Conservation (phyloP, 1,140 invertebrate species). For the Lethrus apterus region DNA sequence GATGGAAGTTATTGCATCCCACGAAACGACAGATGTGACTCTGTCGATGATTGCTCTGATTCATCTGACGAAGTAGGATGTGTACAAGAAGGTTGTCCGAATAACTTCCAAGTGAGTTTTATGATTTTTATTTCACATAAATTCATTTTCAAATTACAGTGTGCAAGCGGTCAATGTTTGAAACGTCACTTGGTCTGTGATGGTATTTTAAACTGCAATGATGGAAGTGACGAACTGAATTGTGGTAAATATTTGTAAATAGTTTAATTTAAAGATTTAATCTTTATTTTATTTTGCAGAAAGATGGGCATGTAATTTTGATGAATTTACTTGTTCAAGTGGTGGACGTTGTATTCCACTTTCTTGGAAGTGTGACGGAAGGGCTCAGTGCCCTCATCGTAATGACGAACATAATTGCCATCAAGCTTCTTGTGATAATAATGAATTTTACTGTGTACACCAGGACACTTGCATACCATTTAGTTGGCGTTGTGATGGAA, state of each 20-base stretch:
- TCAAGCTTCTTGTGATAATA: constrained; percentile 45
- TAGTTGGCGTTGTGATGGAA: constrained; percentile 55
- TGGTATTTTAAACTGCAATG: constrained; percentile 60
- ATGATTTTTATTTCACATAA: too few species aligned
- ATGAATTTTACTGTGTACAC: constrained; percentile 50
- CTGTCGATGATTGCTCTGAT: constrained; percentile 55
- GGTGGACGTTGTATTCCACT: constrained; percentile 48
- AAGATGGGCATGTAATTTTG: constrained; percentile 50
- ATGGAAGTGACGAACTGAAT: constrained; percentile 61
- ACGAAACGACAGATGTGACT: constrained; percentile 51
- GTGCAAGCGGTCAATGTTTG: constrained; percentile 63
- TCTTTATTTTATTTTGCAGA: constrained; percentile 31
- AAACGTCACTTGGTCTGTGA: constrained; percentile 65
- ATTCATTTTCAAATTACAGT: constrained; percentile 43
- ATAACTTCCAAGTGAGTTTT: constrained; percentile 47
- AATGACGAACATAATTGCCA: constrained; percentile 57
- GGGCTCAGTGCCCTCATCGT: constrained; percentile 57
- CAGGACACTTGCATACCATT: constrained; percentile 51
- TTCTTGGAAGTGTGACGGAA: constrained; percentile 57
- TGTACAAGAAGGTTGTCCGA: constrained; percentile 47
- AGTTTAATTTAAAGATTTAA: background rate
- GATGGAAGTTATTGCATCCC: constrained; percentile 52
- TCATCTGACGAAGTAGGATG: constrained; percentile 58
- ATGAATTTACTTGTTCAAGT: constrained; percentile 49
- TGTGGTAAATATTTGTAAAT: constrained; percentile 45